Conservation (phyloP, 1,140 invertebrate species). For the Patella vulgata region DNA sequence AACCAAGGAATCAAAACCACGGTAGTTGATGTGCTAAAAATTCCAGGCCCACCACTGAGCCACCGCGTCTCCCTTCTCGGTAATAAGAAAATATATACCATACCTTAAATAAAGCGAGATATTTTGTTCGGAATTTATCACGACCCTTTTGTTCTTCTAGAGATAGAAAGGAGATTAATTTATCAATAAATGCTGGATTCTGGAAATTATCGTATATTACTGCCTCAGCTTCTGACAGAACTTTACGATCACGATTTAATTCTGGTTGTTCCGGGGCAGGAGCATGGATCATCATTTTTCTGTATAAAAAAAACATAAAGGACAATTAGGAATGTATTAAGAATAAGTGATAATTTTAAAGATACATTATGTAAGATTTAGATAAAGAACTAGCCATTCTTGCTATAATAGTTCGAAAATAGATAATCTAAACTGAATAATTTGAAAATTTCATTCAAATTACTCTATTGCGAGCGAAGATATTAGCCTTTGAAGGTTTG, state of each 20-base stretch:
- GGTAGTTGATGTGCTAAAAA: too few relatives aligned
- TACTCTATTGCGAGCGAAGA: too few relatives aligned
- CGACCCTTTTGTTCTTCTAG: slow-evolving; percentile 88
- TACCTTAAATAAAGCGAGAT: slow-evolving; percentile 80
- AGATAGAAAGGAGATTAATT: slow-evolving; percentile 79
- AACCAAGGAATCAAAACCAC: too few relatives aligned
- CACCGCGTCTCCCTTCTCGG: too few relatives aligned
- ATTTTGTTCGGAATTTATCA: slow-evolving; percentile 79
- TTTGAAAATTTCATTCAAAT: too few relatives aligned
- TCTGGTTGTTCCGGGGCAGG: slow-evolving; percentile 73
- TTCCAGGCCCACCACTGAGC: too few relatives aligned
- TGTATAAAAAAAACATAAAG: slow-evolving; percentile 27
- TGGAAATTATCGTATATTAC: slow-evolving; percentile 78
- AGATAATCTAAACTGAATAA: too few relatives aligned
- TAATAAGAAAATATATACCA: slow-evolving; percentile 4
- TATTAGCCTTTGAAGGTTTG: too few relatives aligned
- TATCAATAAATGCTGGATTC: slow-evolving; percentile 76
- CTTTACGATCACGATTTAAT: slow-evolving; percentile 67
- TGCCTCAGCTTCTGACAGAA: slow-evolving; percentile 69
- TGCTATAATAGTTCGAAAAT: too few relatives aligned
- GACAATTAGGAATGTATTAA: too few relatives aligned
- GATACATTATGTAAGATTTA: too few relatives aligned
- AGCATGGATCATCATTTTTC: slow-evolving; percentile 64
- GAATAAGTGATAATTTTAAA: not conserved
- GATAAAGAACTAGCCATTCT: too few relatives aligned